These are phyloP conservation scores for Beaufortia kweichowensis DNA, from an alignment of 2,113 vertebrate genomes.

Conservation along the genomic window DNA sequence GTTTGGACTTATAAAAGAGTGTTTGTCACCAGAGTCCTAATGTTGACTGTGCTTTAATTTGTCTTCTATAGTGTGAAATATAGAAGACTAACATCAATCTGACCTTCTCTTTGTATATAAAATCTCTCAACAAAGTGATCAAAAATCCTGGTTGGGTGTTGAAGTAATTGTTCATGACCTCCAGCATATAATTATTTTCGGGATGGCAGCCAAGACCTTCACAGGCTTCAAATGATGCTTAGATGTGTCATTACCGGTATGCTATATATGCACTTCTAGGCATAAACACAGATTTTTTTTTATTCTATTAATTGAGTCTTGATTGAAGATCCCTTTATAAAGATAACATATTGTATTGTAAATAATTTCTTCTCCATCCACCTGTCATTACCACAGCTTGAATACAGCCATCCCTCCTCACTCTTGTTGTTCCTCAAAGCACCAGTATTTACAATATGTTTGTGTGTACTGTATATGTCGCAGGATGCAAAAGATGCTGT, in stretches of 20 bases:
- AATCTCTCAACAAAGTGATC: background rate
- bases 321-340: conserved; percentile 50
- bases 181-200: background rate
- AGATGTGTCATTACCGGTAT: background rate
- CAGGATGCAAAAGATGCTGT: conserved; percentile 69
- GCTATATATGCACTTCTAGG: background rate
- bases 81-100: too few species aligned
- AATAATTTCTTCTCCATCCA: conserved; percentile 52
- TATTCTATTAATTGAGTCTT: background rate
- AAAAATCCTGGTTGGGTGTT: background rate
- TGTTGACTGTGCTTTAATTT: too few species aligned
- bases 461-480: conserved; percentile 48
- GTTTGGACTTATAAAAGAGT: background rate
- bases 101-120: background rate
- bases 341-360: conserved; percentile 55
- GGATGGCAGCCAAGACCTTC: background rate
- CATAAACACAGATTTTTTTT: background rate
- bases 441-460: conserved; percentile 42
- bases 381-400: conserved; percentile 49
- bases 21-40: background rate
- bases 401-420: conserved; percentile 28
- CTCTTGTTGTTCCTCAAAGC: conserved; percentile 40
- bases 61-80: too few species aligned
- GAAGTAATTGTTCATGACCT: background rate
- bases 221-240: background rate